These are phyloP conservation scores for Prenolepis imparis DNA, from an alignment of 2,888 invertebrate species.

Conservation along the genomic window DNA sequence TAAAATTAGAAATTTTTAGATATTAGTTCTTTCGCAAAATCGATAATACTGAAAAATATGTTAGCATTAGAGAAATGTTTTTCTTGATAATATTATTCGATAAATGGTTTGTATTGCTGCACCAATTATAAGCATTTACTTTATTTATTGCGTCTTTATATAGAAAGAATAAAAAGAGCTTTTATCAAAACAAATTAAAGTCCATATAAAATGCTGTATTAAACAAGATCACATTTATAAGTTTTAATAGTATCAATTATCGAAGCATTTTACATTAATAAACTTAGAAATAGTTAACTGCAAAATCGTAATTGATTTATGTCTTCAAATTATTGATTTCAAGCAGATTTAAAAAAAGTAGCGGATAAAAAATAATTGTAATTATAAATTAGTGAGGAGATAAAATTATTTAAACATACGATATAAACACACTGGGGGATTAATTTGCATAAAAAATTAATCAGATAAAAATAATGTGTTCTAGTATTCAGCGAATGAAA, in stretches of 20 bases:
- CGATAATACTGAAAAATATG: neutral
- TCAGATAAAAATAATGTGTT: neutral
- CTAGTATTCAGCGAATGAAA: neutral
- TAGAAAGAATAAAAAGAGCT: neutral
- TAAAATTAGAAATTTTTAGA: neutral
- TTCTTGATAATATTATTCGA: conserved; percentile 21
- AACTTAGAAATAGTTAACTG: neutral
- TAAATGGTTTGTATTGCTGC: neutral
- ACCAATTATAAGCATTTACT: conserved; percentile 17
- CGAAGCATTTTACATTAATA: neutral
- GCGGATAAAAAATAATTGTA: conserved; percentile 50
- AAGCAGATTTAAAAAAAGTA: conserved; percentile 47
- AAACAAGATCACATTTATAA: neutral
- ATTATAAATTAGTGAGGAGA: neutral
- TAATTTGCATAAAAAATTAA: neutral
- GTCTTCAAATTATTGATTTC: conserved; percentile 75
- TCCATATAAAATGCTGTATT: neutral
- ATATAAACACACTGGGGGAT: neutral
- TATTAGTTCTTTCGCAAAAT: neutral
- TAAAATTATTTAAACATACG: neutral
- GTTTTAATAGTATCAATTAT: neutral
- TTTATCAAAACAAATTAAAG: conserved; percentile 28
- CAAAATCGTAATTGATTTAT: conserved; percentile 68
- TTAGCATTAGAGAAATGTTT: neutral
- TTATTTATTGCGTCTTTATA: neutral